Base-by-base conservation (phyloP, 2,113 vertebrate species). In the Oostethus manadensis region DNA sequence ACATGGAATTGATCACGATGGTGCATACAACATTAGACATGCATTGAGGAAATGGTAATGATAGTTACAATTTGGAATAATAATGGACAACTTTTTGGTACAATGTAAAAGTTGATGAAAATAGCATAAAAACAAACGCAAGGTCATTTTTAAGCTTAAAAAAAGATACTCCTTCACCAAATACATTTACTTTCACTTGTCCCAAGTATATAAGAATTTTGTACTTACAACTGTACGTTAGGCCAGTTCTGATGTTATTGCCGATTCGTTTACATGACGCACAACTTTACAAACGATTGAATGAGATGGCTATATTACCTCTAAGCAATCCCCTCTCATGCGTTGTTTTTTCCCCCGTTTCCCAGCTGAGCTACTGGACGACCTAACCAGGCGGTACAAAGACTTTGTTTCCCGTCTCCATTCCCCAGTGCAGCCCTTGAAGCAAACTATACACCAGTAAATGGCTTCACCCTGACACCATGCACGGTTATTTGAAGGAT, bases 351-450 rank as follows among this genome's bases (percentile, higher is more conserved):
- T 42, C 2, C 13, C 11, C 5, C 38, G 26, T 43, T 13, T 57
- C 54, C 17, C 58, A 91, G 90, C 78, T 0, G 66, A 86, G 21
- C 76, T 74, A 42, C 23, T 90, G 82, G 76, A 88, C 53, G 72
- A 81, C 26, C 58, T 91, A 4, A 71, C 46, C 20, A 68, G 64
- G 16, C 55, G 53, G 60, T 75, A 81, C 16, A 42, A 47, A 51
- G 62, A 83, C 47, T 75, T 81, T 51, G 70, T 82, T 6, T 68
- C 74, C 6, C 61, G 68, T 51, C 65, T 77, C 26, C 66, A 65
- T 2, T 49, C 68, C 54, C 84, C 58, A 60, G 16, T 46, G 3
- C 23, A 10, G 16, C 17, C 4, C 4, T 7, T 33, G 29, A 4
- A 33, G 29, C 29, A 33, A 14, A 14, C 0, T 18, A 29, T 45